Evolutionary conservation across 92 coral and sea anemone genomes (phyloP).

Genomic region (Parazoanthus swiftii): DNA sequence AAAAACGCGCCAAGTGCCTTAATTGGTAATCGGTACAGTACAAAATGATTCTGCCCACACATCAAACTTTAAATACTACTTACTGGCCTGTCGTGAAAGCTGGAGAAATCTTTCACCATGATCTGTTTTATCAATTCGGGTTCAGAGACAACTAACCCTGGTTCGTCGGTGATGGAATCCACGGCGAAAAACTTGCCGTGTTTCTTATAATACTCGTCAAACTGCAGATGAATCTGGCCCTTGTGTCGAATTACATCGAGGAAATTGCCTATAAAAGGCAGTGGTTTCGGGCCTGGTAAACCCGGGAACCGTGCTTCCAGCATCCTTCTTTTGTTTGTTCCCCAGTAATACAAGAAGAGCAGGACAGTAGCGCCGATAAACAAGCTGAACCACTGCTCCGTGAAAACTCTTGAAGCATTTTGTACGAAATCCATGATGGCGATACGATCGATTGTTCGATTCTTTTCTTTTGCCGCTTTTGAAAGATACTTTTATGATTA

Average conservation of each 20-base stretch:
- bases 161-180: slow-evolving; percentile 16
- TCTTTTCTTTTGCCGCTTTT: too few species aligned
- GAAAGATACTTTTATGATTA: too few species aligned
- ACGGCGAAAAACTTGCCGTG: slow-evolving; percentile 52
- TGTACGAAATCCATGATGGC: neutral
- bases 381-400: slow-evolving; percentile 30
- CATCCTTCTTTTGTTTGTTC: slow-evolving; percentile 41
- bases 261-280: slow-evolving; percentile 50
- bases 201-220: slow-evolving; percentile 55
- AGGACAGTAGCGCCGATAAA: slow-evolving; percentile 18
- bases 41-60: too few species aligned
- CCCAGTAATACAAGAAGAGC: slow-evolving; percentile 41
- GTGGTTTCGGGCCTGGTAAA: slow-evolving; percentile 53
- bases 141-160: slow-evolving; percentile 30
- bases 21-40: too few species aligned
- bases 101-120: slow-evolving; percentile 44
- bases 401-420: neutral
- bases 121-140: slow-evolving; percentile 53
- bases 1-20: too few species aligned
- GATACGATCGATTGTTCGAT: too few species aligned
- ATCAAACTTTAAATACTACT: neutral
- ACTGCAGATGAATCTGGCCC: slow-evolving; percentile 51
- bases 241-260: slow-evolving; percentile 37
- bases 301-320: slow-evolving; percentile 43
- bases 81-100: slow-evolving; percentile 57